Conservation (phyloP, 1,140 invertebrate species). For the Drosophila watanabei region DNA sequence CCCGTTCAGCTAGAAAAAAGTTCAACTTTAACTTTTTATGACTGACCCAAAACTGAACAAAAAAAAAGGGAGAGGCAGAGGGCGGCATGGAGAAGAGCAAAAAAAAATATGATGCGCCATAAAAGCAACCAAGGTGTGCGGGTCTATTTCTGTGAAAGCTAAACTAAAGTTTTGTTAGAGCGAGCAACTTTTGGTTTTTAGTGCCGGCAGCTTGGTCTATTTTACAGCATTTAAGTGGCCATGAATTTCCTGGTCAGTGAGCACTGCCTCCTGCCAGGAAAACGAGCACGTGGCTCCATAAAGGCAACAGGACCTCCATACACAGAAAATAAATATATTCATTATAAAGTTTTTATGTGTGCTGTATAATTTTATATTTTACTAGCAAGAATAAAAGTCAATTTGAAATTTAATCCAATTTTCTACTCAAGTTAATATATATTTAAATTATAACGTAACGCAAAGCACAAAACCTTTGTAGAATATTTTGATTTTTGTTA, state of each 20-base stretch:
- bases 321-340: not conserved
- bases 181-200: conserved; percentile 77
- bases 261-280: conserved; percentile 49
- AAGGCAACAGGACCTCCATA: conserved; percentile 33
- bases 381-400: too few species aligned
- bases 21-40: conserved; percentile 72
- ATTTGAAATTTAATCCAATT: too few species aligned
- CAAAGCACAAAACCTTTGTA: too few species aligned
- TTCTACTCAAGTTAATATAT: too few species aligned
- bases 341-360: not conserved
- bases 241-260: conserved; percentile 71
- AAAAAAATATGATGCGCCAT: conserved; percentile 64
- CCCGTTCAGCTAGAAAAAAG: conserved; percentile 58
- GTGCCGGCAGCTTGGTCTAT: conserved; percentile 74
- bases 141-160: conserved; percentile 38
- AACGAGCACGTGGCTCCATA: conserved; percentile 59
- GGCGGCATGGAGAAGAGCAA: not conserved
- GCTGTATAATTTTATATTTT: not conserved
- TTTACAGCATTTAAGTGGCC: conserved; percentile 82
- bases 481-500: too few species aligned
- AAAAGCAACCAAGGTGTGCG: conserved; percentile 64
- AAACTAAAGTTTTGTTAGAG: conserved; percentile 66
- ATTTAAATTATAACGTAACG: too few species aligned
- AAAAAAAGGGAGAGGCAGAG: not conserved
- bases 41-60: conserved; percentile 56